Evolutionary conservation across 2,113 vertebrate species (phyloP), one percentile per base, ranked within the genome.

Genomic region (Sialia sialis): DNA sequence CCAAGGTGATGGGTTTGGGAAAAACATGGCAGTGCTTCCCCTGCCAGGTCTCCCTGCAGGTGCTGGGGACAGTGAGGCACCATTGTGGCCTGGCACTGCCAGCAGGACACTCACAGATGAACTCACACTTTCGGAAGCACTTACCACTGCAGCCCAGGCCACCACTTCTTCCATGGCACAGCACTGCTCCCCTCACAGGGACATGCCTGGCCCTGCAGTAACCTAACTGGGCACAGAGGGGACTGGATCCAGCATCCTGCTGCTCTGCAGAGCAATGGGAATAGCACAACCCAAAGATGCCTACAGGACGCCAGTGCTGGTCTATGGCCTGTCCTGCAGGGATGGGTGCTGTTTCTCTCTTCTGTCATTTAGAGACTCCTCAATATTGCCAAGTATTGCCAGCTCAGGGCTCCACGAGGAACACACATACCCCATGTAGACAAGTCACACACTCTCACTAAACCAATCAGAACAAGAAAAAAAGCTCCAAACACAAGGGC

Each of bases 361-460:
- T 75, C 39, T 52, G 14, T 63, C 3, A 1, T 17, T 41, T 55
- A 60, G 29, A 10, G 6, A 39, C 22, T 77, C 17, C 58, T 78
- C 44, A 22, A 7, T 32, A 30, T n/a, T 60, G 15, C 39, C 48
- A 77, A 67, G 36, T 70, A 27, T 14, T 55, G 0, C 43, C 55
- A 52, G 46, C 63, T 85, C 17, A 14, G 67, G 36, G 55, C 54
- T 80, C 49, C 2, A 7, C 48, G 63, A 59, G 27, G 52, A 73
- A 48, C 29, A 55, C 0, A 0, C 0, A 0, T 1, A 41, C 0
- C 1, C 23, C 11, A 12, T 1, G 3, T 1, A 30, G 48, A 36
- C 49, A 73, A 66, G 29, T 84, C 6, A 2, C 22, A 63, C 5
- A 10, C 76, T 77, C 39, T 17, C 1, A 1, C 22, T 63, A 77